Conservation (phyloP, 2,888 invertebrate genomes). For the Agrenia bidenticulata region DNA sequence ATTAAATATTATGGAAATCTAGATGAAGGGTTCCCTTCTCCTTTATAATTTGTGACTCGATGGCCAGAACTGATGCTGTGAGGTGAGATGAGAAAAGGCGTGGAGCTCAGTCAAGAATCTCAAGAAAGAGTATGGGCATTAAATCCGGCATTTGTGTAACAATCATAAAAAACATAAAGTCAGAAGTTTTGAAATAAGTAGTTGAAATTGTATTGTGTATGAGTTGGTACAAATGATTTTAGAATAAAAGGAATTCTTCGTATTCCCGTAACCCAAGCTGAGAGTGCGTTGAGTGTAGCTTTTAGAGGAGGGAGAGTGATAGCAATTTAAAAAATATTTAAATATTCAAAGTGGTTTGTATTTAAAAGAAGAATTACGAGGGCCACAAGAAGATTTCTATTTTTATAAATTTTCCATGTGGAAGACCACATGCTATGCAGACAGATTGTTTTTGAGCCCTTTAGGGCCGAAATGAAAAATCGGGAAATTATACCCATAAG, state of each 20-base stretch:
- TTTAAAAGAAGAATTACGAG: conserved; percentile 20
- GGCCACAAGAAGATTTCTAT: conserved; percentile 44
- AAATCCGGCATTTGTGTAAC: not conserved
- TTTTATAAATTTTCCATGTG: conserved; percentile 45
- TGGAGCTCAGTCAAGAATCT: not conserved
- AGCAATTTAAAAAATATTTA: conserved; percentile 31
- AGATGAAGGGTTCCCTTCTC: not conserved
- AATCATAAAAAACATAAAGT: not conserved
- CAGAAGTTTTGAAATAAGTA: not conserved
- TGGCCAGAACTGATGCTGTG: conserved; percentile 14
- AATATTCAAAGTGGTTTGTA: conserved; percentile 39
- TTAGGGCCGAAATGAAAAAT: conserved; percentile 52
- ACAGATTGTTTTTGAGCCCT: conserved; percentile 54
- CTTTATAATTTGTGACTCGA: not conserved
- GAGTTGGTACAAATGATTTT: too few relatives aligned
- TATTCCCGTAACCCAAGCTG: too few relatives aligned
- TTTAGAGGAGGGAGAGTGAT: conserved; percentile 24
- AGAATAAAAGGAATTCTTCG: too few relatives aligned
- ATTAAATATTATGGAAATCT: conserved; percentile 12
- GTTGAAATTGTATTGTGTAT: too few relatives aligned
- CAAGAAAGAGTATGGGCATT: not conserved
- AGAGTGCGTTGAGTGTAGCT: too few relatives aligned
- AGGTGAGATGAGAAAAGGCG: conserved; percentile 20
- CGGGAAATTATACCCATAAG: conserved; percentile 50
- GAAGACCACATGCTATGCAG: conserved; percentile 50